Evolutionary conservation across 1,140 invertebrate genomes (phyloP).

Genomic region (Zaprionus gabonicus): DNA sequence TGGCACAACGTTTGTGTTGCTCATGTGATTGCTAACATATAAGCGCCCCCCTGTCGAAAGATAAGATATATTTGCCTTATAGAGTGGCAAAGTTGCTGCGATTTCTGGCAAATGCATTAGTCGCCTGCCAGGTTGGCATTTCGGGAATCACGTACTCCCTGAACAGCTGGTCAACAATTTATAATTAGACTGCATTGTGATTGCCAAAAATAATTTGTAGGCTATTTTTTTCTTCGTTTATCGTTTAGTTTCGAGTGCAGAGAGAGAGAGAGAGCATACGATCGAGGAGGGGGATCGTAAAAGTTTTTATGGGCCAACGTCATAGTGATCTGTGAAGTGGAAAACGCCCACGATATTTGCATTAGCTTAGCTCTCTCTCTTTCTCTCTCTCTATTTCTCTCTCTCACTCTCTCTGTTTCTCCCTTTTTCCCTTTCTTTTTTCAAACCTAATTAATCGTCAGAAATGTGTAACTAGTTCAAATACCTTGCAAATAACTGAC

Average conservation of each 20-base stretch:
- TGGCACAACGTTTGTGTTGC: constrained; percentile 7
- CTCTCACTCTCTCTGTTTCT: neutral
- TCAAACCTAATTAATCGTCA: neutral
- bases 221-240: neutral
- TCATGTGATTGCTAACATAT: constrained; percentile 31
- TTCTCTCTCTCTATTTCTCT: neutral
- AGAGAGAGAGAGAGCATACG: neutral
- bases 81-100: neutral
- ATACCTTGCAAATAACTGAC: neutral
- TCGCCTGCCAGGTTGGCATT: constrained; percentile 12
- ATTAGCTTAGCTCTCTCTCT: constrained; percentile 7
- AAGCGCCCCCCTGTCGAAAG: constrained; percentile 5
- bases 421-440: neutral
- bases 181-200: constrained; percentile 36
- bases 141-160: neutral
- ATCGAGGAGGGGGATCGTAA: constrained; percentile 8
- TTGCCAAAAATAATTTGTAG: constrained; percentile 36
- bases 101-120: constrained; percentile 14
- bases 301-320: constrained; percentile 30
- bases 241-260: constrained; percentile 14
- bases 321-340: constrained; percentile 9
- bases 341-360: constrained; percentile 15
- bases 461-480: neutral
- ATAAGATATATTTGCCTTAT: constrained; percentile 26
- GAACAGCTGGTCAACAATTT: constrained; percentile 14